Evolutionary conservation across 2,797 vertebrate genomes (phyloP).

Genomic region (Leptatherina wallacei): DNA sequence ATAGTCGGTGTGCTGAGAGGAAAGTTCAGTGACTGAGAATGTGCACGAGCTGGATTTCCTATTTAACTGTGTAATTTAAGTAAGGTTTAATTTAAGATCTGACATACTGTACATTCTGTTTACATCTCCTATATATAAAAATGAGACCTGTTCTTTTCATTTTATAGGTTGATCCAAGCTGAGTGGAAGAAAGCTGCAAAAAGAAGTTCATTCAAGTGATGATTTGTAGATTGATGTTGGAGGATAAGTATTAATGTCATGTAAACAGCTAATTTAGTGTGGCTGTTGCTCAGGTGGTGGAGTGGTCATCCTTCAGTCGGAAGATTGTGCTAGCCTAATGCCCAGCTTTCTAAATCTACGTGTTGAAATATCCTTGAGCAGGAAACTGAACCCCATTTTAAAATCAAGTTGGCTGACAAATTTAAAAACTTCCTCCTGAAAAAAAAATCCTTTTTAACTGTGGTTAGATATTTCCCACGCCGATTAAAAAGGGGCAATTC

Average conservation of each 20-base stretch:
- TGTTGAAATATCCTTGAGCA: background rate
- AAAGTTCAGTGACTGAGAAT: conserved; percentile 7
- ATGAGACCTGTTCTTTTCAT: background rate
- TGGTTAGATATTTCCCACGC: background rate
- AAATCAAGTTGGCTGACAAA: conserved; percentile 16
- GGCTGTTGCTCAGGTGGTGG: background rate
- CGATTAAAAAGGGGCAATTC: conserved; percentile 29
- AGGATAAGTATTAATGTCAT: background rate
- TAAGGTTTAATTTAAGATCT: background rate
- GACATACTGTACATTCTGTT: background rate
- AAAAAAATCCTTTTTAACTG: background rate
- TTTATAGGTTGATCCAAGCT: background rate
- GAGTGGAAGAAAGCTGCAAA: background rate
- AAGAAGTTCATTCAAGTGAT: background rate
- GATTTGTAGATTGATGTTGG: background rate
- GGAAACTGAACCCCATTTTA: background rate
- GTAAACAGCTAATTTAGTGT: background rate
- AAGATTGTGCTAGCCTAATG: background rate
- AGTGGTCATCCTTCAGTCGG: background rate
- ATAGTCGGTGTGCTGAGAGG: conserved; percentile 10
- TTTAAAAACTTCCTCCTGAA: conserved; percentile 11
- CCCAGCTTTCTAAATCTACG: background rate
- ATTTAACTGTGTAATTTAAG: background rate
- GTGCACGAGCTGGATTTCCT: conserved; percentile 3
- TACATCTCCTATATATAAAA: background rate